Percentiles rank a stretch among this genome's conserved stretches.
These are phyloP conservation scores for Sisyra nigra DNA, from an alignment of 2,888 invertebrate genomes.

Conservation along the genomic window DNA sequence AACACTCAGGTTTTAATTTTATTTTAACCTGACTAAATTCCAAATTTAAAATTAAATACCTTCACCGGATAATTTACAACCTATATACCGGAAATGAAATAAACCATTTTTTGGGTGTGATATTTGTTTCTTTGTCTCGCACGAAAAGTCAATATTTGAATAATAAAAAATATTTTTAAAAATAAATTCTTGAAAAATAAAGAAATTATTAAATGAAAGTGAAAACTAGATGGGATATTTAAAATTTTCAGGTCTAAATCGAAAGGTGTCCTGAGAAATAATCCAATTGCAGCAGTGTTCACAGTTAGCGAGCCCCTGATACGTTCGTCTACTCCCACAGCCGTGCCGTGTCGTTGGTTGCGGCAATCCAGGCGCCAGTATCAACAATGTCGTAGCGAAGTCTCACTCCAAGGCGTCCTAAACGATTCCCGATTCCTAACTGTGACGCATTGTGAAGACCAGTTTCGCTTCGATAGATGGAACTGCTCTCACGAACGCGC, in stretches of 20 bases:
- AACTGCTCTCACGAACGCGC: constrained; percentile 47
- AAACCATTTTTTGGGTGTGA: not conserved
- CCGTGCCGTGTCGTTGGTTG: constrained; percentile 39
- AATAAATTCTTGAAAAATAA: not conserved
- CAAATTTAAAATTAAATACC: no score
- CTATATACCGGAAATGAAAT: no score
- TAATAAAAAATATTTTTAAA: not conserved
- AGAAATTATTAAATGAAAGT: not conserved
- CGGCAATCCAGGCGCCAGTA: constrained; percentile 41
- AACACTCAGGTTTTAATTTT: no score
- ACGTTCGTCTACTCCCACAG: constrained; percentile 9
- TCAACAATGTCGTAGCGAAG: constrained; percentile 43
- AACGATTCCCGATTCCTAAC: constrained; percentile 37
- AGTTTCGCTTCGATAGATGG: constrained; percentile 54
- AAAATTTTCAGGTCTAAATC: constrained; percentile 2
- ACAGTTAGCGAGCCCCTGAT: not conserved
- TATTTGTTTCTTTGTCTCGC: not conserved
- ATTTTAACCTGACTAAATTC: no score
- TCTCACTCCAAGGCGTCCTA: constrained; percentile 30
- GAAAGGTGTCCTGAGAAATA: constrained; percentile 4
- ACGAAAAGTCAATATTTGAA: not conserved
- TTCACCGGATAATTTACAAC: no score
- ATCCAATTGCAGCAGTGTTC: constrained; percentile 7
- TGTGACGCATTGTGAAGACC: constrained; percentile 41
- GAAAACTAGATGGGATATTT: not conserved